Conservation (phyloP, 2,888 invertebrate genomes). For the Melinaea menophilus region DNA sequence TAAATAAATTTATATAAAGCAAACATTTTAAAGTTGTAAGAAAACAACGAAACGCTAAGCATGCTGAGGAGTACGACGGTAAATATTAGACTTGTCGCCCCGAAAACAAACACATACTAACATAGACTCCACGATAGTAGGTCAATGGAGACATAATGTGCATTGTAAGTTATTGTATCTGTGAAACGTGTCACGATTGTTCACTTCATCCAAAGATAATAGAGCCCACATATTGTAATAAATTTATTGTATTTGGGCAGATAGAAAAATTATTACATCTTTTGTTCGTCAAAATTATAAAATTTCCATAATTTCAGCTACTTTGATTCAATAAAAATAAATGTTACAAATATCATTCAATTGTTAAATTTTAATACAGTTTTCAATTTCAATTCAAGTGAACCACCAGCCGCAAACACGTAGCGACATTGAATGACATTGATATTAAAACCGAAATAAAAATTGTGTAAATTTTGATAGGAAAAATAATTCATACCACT, state of each 20-base stretch:
- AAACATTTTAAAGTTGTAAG: constrained; percentile 80
- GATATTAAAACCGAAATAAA: no score
- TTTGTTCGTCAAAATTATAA: no score
- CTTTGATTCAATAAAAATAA: no score
- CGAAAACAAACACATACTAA: constrained; percentile 88
- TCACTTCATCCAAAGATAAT: no score
- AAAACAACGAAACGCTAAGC: constrained; percentile 90
- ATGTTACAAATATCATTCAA: not conserved
- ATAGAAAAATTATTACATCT: no score
- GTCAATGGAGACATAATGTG: constrained; percentile 91
- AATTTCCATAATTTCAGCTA: no score
- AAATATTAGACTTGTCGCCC: constrained; percentile 93
- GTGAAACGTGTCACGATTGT: no score
- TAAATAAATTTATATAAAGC: no score
- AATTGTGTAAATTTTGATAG: constrained; percentile 4
- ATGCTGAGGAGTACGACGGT: constrained; percentile 92
- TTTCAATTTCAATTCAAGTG: not conserved
- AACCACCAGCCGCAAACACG: not conserved
- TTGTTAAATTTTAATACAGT: not conserved
- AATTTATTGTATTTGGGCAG: no score
- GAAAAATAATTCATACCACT: constrained; percentile 14
- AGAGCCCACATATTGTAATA: no score
- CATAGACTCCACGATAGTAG: constrained; percentile 86
- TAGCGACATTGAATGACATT: not conserved
- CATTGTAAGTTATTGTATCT: constrained; percentile 86